Base-by-base conservation (phyloP, 2,888 invertebrate genomes). In the Noctua janthina region DNA sequence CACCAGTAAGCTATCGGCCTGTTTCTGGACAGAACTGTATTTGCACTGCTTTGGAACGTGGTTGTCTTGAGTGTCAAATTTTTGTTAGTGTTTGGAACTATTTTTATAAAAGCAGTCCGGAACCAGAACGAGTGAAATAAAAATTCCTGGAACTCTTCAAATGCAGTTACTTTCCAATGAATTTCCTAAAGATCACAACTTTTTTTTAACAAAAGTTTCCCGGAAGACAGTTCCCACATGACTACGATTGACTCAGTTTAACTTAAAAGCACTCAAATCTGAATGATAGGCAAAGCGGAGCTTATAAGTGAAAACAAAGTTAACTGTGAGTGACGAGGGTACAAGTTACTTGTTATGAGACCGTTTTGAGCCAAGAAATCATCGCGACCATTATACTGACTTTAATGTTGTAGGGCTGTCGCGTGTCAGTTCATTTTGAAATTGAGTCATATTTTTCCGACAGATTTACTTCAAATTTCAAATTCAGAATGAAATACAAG, bases 301-400 rank as follows among this genome's bases (percentile, higher is more conserved):
- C 93, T 93, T 92, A 90, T 92, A 93, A 94, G 92, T 93, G 93
- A 91, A 92, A 95, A 93, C 93, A 95, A 94, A 95, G 93, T 94
- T 93, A 94, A 91, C 88, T 84, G 91, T 87, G 89, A 92, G 92
- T 94, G 95, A 94, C 94, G 94, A 94, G 94, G 94, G 94, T 93
- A 91, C 74, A 91, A 93, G 89, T 92, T 92, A 90, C 91, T 92
- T 93, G 93, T 95, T 94, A 94, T 95, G 94, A 94, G 93, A 93
- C 91, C 92, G 93, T 92, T 94, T 93, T 93, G 92, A 94, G 94
- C 93, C 93, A 93, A 94, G 95, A 95, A 95, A 96, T 96, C 96
- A 95, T 95, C 95, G 93, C 93, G 90, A 89, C 92, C 90, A 95
- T 96, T 95, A 95, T 91, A 90, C 89, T 78, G 90, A 87, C 87